Conservation (phyloP, 2,888 invertebrate genomes). For the Thyatira batis region DNA sequence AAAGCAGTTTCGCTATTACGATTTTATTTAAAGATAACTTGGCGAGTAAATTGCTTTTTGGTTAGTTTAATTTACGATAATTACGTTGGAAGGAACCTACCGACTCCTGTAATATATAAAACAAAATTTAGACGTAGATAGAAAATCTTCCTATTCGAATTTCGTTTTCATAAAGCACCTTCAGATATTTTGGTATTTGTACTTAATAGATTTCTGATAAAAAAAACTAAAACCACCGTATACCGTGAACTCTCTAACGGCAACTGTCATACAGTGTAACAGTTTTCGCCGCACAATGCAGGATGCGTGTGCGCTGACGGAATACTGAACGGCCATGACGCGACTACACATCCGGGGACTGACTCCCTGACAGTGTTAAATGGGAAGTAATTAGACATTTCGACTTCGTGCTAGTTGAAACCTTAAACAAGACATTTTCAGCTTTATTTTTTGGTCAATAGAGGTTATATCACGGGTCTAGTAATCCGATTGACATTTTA, state of each 20-base stretch:
- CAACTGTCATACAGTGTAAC: conserved; percentile 12
- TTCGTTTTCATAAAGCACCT: too few relatives aligned
- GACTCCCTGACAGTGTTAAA: not conserved
- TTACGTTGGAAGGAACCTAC: too few relatives aligned
- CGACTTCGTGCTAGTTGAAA: not conserved
- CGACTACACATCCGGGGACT: conserved; percentile 19
- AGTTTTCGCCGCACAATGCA: conserved; percentile 19
- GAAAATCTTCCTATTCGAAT: too few relatives aligned
- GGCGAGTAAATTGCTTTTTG: not conserved
- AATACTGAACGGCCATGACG: conserved; percentile 12
- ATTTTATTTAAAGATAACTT: not conserved
- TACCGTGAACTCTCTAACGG: not conserved
- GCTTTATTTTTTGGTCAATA: not conserved
- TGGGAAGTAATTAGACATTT: not conserved
- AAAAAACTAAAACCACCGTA: too few relatives aligned
- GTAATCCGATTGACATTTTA: not conserved
- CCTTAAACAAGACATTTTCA: not conserved
- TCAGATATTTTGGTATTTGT: too few relatives aligned
- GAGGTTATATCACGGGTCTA: not conserved
- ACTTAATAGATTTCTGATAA: too few relatives aligned
- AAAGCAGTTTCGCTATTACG: not conserved
- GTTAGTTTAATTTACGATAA: not conserved
- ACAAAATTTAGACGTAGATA: too few relatives aligned
- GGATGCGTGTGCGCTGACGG: conserved; percentile 20
- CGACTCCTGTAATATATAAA: too few relatives aligned